Percentiles rank a stretch among this genome's conserved stretches.
Conservation (phyloP, 1,140 invertebrate species). For the Harlomillsia oculata region DNA sequence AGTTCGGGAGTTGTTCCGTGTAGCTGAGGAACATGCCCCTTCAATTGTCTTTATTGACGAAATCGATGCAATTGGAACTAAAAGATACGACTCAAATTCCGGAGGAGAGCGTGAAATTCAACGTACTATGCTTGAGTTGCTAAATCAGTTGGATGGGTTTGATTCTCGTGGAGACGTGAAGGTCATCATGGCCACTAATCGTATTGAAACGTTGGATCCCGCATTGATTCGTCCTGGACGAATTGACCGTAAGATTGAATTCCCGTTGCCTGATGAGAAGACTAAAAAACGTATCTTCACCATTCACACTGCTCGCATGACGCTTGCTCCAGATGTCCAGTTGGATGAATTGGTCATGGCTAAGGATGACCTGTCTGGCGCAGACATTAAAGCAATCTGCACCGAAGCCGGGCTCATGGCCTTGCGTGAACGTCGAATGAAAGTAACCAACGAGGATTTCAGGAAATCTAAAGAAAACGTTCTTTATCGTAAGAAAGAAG, state of each 20-base stretch:
- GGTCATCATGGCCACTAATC: slow-evolving; percentile 99
- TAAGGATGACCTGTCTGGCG: slow-evolving; percentile 98
- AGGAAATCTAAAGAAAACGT: slow-evolving; percentile 99
- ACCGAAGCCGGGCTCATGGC: slow-evolving; percentile 98
- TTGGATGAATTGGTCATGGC: slow-evolving; percentile 97
- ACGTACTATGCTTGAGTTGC: slow-evolving; percentile 96
- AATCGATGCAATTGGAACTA: slow-evolving; percentile 99
- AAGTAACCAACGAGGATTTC: slow-evolving; percentile 99
- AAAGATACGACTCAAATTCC: slow-evolving; percentile 96
- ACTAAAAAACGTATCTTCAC: slow-evolving; percentile 96
- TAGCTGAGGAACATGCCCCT: slow-evolving; percentile 98
- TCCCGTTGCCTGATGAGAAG: slow-evolving; percentile 98
- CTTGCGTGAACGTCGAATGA: slow-evolving; percentile 93
- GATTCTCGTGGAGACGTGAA: slow-evolving; percentile 93
- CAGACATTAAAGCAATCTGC: slow-evolving; percentile 91
- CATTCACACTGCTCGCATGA: slow-evolving; percentile 98
- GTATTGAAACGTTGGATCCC: slow-evolving; percentile 98
- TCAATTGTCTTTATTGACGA: slow-evolving; percentile 99
- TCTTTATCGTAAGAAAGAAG: slow-evolving; percentile 97
- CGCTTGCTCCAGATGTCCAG: slow-evolving; percentile 92
- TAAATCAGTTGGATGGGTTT: slow-evolving; percentile 98
- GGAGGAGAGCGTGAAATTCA: slow-evolving; percentile 99
- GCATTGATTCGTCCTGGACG: slow-evolving; percentile 96
- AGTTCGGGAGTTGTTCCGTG: slow-evolving; percentile 92
- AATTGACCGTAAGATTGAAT: slow-evolving; percentile 99